Percentiles rank a stretch among this genome's conserved stretches.
Conservation (phyloP, 2,113 vertebrate species). For the Telmatochromis brichardi region DNA sequence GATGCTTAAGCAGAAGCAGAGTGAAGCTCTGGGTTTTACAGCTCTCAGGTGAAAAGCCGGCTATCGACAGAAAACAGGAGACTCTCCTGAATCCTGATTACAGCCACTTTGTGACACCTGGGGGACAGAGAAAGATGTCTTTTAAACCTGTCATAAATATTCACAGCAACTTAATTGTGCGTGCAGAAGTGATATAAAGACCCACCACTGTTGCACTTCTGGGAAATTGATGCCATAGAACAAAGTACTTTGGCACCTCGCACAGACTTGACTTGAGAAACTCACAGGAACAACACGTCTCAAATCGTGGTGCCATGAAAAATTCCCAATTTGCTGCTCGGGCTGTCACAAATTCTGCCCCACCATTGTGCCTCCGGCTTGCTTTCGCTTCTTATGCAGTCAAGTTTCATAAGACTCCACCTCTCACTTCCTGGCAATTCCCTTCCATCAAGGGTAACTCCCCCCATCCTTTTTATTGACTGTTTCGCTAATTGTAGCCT, state of each 20-base stretch:
- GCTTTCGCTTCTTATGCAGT: not conserved
- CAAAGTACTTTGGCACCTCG: slow-evolving; percentile 4
- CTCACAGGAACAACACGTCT: slow-evolving; percentile 27
- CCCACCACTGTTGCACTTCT: slow-evolving; percentile 43
- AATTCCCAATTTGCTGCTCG: not conserved
- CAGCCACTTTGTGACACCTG: slow-evolving; percentile 72
- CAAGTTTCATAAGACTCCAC: slow-evolving; percentile 1
- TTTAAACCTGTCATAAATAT: slow-evolving; percentile 73
- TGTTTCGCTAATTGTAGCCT: slow-evolving; percentile 75
- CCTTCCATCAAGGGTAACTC: slow-evolving; percentile 45
- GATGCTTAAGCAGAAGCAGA: slow-evolving; percentile 19
- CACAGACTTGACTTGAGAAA: slow-evolving; percentile 25
- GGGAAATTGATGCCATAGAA: slow-evolving; percentile 42
- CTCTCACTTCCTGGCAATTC: slow-evolving; percentile 46
- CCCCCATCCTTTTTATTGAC: slow-evolving; percentile 80
- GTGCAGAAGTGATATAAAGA: slow-evolving; percentile 68
- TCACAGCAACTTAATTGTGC: slow-evolving; percentile 71
- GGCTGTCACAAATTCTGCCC: not conserved
- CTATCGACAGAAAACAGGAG: slow-evolving; percentile 53
- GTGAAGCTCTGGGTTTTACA: slow-evolving; percentile 50
- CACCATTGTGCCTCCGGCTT: not conserved
- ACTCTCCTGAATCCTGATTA: slow-evolving; percentile 69
- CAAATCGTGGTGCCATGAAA: not conserved
- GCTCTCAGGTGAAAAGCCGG: slow-evolving; percentile 48
- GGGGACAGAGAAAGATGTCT: slow-evolving; percentile 61